phyloP scores from a whole-genome alignment of 2,888 invertebrate species.

The Siphonodentalium dalli region DNA sequence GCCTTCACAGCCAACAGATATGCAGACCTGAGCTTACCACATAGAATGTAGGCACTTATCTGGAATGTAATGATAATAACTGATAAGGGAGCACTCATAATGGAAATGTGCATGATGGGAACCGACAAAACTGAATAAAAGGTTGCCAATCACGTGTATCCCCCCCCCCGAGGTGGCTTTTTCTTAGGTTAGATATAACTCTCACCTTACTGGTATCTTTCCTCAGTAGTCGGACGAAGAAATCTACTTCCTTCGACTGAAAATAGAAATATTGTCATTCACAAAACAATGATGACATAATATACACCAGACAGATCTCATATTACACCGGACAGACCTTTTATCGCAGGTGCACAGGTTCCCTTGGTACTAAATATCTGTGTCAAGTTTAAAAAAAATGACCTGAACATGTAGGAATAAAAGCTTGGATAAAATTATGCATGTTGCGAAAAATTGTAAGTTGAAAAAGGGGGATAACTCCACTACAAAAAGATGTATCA shows the following conservation, averaged over 20 bases:
- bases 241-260: slow-evolving; percentile 53
- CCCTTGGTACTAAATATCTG: too few species aligned
- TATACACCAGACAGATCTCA: too few species aligned
- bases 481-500: too few species aligned
- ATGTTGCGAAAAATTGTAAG: too few species aligned
- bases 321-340: too few species aligned
- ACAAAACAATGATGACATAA: too few species aligned
- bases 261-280: slow-evolving; percentile 15
- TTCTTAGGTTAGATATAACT: background rate
- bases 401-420: too few species aligned
- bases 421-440: too few species aligned
- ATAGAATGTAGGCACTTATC: slow-evolving; percentile 84
- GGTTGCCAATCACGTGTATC: background rate
- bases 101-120: background rate
- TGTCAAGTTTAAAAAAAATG: too few species aligned
- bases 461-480: too few species aligned
- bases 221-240: slow-evolving; percentile 55
- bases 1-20: slow-evolving; percentile 72
- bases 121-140: background rate
- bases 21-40: slow-evolving; percentile 84
- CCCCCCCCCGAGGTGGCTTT: too few species aligned
- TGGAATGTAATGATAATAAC: slow-evolving; percentile 61
- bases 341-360: too few species aligned
- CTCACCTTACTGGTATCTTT: slow-evolving; percentile 57
- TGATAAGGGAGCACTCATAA: background rate